These are phyloP conservation scores for Psammodynastes pulverulentus DNA, from an alignment of 2,113 vertebrate genomes.

Conservation along the genomic window DNA sequence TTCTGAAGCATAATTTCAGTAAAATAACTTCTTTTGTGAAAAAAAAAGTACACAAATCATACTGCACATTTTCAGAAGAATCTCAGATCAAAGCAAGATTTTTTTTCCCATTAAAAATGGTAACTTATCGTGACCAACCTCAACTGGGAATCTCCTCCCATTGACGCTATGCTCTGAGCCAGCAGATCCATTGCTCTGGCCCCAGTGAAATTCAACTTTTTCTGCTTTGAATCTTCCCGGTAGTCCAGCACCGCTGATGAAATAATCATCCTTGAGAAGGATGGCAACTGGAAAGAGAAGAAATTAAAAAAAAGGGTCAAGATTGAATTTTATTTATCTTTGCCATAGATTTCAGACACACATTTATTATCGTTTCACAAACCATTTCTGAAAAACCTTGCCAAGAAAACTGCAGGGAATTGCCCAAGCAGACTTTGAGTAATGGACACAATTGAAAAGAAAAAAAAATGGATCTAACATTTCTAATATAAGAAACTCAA, in stretches of 20 bases:
- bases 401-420: neutral
- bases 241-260: conserved; percentile 87
- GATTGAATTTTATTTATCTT: neutral
- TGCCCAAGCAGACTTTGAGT: neutral
- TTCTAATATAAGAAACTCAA: neutral
- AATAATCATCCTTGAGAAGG: conserved; percentile 94
- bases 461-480: neutral
- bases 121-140: conserved; percentile 75
- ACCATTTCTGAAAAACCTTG: neutral
- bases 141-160: conserved; percentile 85
- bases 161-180: conserved; percentile 96
- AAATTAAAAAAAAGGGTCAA: conserved; percentile 1
- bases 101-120: neutral
- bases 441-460: neutral
- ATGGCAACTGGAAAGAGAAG: conserved; percentile 81
- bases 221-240: conserved; percentile 93
- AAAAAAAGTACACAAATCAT: neutral
- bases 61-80: neutral
- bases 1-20: neutral
- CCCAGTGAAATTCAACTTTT: conserved; percentile 98
- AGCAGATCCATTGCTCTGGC: conserved; percentile 88
- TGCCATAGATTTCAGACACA: conserved; percentile 24
- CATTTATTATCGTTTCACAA: neutral
- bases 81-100: conserved; percentile 23
- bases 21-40: neutral